These are phyloP conservation scores for Hippopotamus amphibius DNA, from an alignment of 2,113 vertebrate species.

Conservation along the genomic window DNA sequence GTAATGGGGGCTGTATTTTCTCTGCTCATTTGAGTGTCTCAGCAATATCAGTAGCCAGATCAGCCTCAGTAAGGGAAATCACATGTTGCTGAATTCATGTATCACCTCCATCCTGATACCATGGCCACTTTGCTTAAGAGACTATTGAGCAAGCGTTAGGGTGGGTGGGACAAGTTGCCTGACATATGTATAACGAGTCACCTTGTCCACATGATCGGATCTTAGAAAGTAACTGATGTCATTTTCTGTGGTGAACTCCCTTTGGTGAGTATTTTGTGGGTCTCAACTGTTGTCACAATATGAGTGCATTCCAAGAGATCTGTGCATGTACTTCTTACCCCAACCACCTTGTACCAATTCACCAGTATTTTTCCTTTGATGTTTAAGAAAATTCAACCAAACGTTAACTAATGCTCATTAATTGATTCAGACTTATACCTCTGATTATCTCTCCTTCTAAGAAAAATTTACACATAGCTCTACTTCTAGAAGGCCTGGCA, in stretches of 20 bases:
- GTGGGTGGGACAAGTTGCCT: not conserved
- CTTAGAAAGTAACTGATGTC: not conserved
- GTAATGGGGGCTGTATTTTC: not conserved
- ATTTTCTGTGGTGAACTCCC: not conserved
- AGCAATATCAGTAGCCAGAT: not conserved
- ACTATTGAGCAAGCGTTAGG: not conserved
- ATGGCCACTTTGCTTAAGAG: not conserved
- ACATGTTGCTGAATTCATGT: not conserved
- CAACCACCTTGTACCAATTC: not conserved
- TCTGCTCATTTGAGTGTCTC: not conserved
- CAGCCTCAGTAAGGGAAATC: not conserved
- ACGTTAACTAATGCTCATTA: not conserved
- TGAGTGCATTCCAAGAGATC: not conserved
- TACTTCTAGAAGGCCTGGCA: not conserved
- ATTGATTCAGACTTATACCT: not conserved
- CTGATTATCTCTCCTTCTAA: not conserved
- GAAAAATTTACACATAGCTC: not conserved
- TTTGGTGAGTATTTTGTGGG: not conserved
- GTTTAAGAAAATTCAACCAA: not conserved
- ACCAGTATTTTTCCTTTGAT: not conserved
- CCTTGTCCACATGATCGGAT: not conserved
- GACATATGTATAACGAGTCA: not conserved
- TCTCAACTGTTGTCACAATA: not conserved
- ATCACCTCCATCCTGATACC: not conserved
- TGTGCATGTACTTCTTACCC: not conserved